phyloP scores from a whole-genome alignment of 2,888 invertebrate species.

The Scrobipalpa costella region DNA sequence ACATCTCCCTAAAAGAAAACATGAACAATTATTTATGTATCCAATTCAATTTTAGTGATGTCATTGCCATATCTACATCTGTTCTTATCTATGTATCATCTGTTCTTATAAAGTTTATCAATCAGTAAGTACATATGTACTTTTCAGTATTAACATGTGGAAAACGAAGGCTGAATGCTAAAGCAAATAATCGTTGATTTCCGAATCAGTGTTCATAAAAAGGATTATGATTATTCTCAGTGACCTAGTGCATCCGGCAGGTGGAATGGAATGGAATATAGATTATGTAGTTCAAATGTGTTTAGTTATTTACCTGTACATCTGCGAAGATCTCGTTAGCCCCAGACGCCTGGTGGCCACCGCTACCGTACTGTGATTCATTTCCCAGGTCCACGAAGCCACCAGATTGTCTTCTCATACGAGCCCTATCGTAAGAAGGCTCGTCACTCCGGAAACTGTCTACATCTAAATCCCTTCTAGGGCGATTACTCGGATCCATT shows the following conservation, averaged over 20 bases:
- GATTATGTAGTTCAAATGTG: background rate
- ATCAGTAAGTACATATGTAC: background rate
- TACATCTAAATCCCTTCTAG: conserved; percentile 65
- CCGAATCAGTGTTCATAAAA: no score
- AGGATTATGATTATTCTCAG: no score
- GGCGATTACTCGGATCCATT: conserved; percentile 68
- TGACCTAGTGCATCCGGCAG: background rate
- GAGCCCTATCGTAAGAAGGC: conserved; percentile 71
- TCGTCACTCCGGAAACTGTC: conserved; percentile 74
- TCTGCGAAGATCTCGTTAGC: conserved; percentile 95
- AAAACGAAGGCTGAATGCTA: background rate
- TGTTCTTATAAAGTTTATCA: background rate
- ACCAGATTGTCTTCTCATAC: conserved; percentile 84
- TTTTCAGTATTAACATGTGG: background rate
- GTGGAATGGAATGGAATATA: background rate
- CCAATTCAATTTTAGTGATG: background rate
- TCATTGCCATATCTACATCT: background rate
- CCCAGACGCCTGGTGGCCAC: conserved; percentile 92
- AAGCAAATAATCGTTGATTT: background rate
- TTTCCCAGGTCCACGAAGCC: conserved; percentile 89
- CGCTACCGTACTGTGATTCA: conserved; percentile 88
- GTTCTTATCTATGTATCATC: background rate
- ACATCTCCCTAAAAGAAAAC: conserved; percentile 83
- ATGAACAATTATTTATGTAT: background rate
- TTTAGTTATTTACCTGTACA: conserved; percentile 84